These are phyloP conservation scores for Muricea muricata DNA, from an alignment of 92 coral and sea anemone genomes.

Conservation along the genomic window DNA sequence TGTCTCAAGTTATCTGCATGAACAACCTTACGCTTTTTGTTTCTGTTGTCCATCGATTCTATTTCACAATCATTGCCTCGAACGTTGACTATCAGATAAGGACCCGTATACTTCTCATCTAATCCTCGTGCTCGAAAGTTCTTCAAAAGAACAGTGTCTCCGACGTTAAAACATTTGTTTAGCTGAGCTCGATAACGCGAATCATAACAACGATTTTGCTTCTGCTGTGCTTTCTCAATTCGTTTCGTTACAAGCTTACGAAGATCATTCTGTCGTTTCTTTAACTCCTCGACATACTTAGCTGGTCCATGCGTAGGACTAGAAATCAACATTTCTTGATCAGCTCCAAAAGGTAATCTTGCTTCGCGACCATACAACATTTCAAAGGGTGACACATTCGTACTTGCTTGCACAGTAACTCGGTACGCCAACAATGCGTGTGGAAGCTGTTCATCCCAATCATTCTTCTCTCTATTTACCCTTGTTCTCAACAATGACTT, in stretches of 20 bases:
- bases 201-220: slow-evolving; percentile 44
- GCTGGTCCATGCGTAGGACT: not conserved
- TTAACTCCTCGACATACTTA: not conserved
- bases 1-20: no score
- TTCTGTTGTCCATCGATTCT: no score
- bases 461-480: not conserved
- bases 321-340: not conserved
- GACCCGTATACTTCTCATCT: slow-evolving; percentile 35
- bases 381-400: no score
- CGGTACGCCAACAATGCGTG: not conserved
- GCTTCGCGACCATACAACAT: not conserved
- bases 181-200: slow-evolving; percentile 22
- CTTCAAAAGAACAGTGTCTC: slow-evolving; percentile 43
- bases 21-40: no score
- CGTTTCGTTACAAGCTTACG: no score
- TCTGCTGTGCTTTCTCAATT: no score
- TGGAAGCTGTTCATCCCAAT: not conserved
- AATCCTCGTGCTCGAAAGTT: no score
- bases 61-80: no score
- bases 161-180: slow-evolving; percentile 3
- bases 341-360: not conserved
- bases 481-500: no score
- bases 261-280: no score
- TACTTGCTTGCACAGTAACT: no score
- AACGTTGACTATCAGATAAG: slow-evolving; percentile 35